These are phyloP conservation scores for Imbricaverruca yamaguchii DNA, from an alignment of 2,888 invertebrate species.

Conservation along the genomic window DNA sequence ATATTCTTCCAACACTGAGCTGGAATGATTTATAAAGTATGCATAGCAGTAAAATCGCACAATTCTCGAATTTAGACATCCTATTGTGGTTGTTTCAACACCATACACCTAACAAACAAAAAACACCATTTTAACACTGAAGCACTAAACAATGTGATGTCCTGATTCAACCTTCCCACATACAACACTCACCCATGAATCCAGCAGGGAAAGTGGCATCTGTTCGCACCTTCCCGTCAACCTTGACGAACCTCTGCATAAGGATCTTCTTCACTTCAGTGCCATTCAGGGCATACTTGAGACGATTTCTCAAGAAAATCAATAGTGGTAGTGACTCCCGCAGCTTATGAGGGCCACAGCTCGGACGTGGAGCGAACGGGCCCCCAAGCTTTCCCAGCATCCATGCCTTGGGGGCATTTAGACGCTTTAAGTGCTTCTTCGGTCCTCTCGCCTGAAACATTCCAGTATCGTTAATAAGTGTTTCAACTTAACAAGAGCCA, in stretches of 20 bases:
- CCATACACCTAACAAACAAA: too few species aligned
- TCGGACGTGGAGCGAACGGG: constrained; percentile 94
- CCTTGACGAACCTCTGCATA: constrained; percentile 95
- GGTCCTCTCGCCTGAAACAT: constrained; percentile 60
- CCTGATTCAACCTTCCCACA: background rate
- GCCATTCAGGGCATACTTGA: constrained; percentile 96
- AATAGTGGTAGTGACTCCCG: constrained; percentile 94
- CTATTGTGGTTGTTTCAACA: too few species aligned
- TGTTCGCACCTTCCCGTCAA: constrained; percentile 96
- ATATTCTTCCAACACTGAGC: too few species aligned
- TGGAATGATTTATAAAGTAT: too few species aligned
- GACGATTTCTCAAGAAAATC: constrained; percentile 91
- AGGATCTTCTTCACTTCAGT: constrained; percentile 96
- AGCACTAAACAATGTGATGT: background rate
- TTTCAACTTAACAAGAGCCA: too few species aligned
- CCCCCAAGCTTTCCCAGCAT: constrained; percentile 99
- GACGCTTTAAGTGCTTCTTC: constrained; percentile 98
- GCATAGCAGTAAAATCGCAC: too few species aligned
- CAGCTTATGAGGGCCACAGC: constrained; percentile 94
- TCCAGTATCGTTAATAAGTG: background rate
- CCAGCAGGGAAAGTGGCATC: constrained; percentile 97
- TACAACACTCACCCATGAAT: constrained; percentile 84
- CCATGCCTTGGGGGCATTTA: constrained; percentile 99
- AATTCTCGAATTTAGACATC: too few species aligned
- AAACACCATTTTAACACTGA: too few species aligned